These are phyloP conservation scores for Globodera ellingtonae DNA, from an alignment of 1,140 invertebrate species.

Conservation along the genomic window DNA sequence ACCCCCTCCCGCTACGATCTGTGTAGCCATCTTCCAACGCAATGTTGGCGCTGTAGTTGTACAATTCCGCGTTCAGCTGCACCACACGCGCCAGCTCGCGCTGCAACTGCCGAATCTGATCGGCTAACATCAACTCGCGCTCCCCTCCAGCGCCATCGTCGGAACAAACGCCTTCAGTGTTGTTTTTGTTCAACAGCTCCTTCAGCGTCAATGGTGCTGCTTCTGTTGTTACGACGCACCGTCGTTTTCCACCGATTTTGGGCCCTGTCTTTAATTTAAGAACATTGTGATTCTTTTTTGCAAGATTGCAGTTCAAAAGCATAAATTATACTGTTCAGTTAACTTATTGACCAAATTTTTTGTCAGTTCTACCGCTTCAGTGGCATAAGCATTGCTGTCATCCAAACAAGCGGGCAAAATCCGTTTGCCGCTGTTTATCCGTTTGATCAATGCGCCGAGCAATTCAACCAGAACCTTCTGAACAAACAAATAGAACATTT, in stretches of 20 bases:
- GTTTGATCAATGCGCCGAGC: background rate
- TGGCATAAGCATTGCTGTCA: too few species aligned
- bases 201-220: background rate
- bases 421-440: background rate
- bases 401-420: background rate
- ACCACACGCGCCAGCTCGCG: constrained; percentile 13
- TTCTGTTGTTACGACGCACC: background rate
- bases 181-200: background rate
- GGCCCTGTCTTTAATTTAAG: background rate
- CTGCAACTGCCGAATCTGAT: background rate
- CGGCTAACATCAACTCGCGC: background rate
- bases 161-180: background rate
- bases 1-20: background rate
- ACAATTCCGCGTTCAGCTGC: constrained; percentile 22
- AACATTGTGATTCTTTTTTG: too few species aligned
- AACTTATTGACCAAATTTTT: too few species aligned
- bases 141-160: background rate
- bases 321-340: too few species aligned
- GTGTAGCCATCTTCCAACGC: background rate
- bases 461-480: background rate
- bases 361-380: too few species aligned
- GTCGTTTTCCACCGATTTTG: background rate
- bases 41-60: constrained; percentile 12
- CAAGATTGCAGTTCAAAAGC: too few species aligned
- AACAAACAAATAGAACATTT: background rate